Evolutionary conservation across 2,113 vertebrate species (phyloP), one percentile per base, ranked within the genome.

Genomic region (Columbina picui): DNA sequence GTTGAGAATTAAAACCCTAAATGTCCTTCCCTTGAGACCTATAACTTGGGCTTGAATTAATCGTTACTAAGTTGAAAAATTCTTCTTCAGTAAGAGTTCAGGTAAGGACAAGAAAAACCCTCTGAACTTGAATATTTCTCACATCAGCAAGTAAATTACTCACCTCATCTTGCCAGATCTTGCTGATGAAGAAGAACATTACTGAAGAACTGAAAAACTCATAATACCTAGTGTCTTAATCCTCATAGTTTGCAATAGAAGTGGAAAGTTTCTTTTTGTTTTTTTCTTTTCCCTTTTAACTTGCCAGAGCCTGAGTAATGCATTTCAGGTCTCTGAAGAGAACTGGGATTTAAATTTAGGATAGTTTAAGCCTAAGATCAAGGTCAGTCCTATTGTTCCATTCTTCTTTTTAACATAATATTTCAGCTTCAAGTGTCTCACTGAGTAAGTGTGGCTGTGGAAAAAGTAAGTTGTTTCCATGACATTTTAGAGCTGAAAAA

Each of bases 141-240:
- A 91, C 60, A 93, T 92, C 89, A 90, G 80, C 61, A 90, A 94
- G 63, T 75, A 96, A 95, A 95, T 96, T 94, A 96, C 84, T 94
- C 69, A 68, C 59, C 78, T 94, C 85, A 95, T 96, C 92, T 96
- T 90, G 36, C 83, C 47, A 95, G 82, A 93, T 94, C 85, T 94
- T 83, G 79, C 71, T 93, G 85, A 90, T 92, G 56, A 56, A 71
- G 75, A 53, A 47, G 60, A 64, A 52, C 68, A 29, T 86, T 90
- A 71, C 83, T 71, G 59, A 78, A 86, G 91, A 67, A 81, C 59
- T 88, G 52, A 76, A 82, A 64, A 84, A 67, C 43, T 77, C 76
- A 56, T 96, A 94, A 96, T 92, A 76, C 76, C 9, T 50, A 67
- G 36, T 2, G 0, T 87, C 68, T 95, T 97, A 95, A 94, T 93